These are phyloP conservation scores for Incurvaria masculella DNA, from an alignment of 2,888 invertebrate species.

Conservation along the genomic window DNA sequence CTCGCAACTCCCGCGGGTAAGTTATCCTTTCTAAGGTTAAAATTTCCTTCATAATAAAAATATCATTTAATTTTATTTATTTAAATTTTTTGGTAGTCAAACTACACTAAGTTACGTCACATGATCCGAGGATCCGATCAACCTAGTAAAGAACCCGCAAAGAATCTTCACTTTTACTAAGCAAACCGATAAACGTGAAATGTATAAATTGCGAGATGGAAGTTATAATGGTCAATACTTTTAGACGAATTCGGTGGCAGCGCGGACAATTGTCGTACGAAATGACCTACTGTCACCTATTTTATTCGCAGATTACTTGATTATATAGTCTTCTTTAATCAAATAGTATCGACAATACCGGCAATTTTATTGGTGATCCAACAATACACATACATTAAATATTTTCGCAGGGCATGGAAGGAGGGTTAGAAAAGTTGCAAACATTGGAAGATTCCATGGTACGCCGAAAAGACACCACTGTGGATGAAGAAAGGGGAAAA, in stretches of 20 bases:
- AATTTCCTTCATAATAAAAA: background rate
- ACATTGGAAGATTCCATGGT: conserved; percentile 87
- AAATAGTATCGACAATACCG: background rate
- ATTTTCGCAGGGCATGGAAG: conserved; percentile 85
- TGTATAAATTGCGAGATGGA: background rate
- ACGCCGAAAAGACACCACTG: conserved; percentile 68
- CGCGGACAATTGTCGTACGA: too few species aligned
- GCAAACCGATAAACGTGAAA: conserved; percentile 2
- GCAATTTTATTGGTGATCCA: too few species aligned
- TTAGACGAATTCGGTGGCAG: too few species aligned
- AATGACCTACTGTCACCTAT: too few species aligned
- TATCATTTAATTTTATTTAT: conserved; percentile 1
- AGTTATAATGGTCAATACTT: background rate
- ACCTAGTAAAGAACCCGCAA: too few species aligned
- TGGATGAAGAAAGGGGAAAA: conserved; percentile 73
- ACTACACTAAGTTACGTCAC: too few species aligned
- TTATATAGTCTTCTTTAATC: conserved; percentile 4
- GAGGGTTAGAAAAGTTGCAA: conserved; percentile 90
- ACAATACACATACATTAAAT: too few species aligned
- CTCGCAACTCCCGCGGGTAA: conserved; percentile 86
- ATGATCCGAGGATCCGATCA: conserved; percentile 2
- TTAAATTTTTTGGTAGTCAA: too few species aligned
- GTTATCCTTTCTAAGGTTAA: conserved; percentile 19
- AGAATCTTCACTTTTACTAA: conserved; percentile 6
- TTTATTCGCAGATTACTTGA: conserved; percentile 4